phyloP scores from a whole-genome alignment of 2,888 invertebrate species.

The Tryphoninae sp. region DNA sequence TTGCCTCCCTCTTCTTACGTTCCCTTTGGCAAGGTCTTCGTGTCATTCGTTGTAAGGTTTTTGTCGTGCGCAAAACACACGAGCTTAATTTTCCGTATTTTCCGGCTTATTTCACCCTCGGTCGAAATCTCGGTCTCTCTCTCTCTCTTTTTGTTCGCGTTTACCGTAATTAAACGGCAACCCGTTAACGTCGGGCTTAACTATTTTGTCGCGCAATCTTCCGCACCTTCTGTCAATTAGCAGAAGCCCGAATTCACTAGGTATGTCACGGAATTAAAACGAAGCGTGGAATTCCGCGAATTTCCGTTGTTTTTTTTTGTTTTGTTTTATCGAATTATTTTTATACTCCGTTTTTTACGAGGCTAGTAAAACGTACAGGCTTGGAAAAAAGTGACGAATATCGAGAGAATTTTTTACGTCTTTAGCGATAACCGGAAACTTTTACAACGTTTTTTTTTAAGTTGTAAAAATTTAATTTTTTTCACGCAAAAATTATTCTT shows the following conservation, averaged over 20 bases:
- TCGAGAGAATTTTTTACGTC: slow-evolving; percentile 6
- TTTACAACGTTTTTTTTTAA: no score
- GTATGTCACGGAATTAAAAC: slow-evolving; percentile 16
- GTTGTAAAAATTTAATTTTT: not conserved
- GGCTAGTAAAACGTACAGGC: not conserved
- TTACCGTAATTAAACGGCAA: slow-evolving; percentile 24
- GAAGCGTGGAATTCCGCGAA: slow-evolving; percentile 29
- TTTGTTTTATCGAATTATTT: slow-evolving; percentile 15
- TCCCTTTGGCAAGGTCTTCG: slow-evolving; percentile 1
- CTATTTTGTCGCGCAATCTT: slow-evolving; percentile 22
- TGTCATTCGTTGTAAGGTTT: slow-evolving; percentile 1
- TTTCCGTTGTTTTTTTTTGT: not conserved
- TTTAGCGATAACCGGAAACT: not conserved
- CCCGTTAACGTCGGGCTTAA: not conserved
- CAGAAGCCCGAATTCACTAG: slow-evolving; percentile 17
- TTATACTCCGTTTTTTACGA: slow-evolving; percentile 37
- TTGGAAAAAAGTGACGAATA: not conserved
- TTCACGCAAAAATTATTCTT: not conserved
- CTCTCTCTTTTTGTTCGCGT: not conserved
- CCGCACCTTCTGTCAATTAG: slow-evolving; percentile 43
- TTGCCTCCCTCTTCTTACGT: not conserved
- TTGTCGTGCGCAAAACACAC: not conserved
- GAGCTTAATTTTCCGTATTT: slow-evolving; percentile 4
- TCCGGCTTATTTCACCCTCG: slow-evolving; percentile 13
- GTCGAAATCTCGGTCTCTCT: slow-evolving; percentile 1